Base-by-base conservation (phyloP, 2,888 invertebrate species). In the Eupithecia insigniata region DNA sequence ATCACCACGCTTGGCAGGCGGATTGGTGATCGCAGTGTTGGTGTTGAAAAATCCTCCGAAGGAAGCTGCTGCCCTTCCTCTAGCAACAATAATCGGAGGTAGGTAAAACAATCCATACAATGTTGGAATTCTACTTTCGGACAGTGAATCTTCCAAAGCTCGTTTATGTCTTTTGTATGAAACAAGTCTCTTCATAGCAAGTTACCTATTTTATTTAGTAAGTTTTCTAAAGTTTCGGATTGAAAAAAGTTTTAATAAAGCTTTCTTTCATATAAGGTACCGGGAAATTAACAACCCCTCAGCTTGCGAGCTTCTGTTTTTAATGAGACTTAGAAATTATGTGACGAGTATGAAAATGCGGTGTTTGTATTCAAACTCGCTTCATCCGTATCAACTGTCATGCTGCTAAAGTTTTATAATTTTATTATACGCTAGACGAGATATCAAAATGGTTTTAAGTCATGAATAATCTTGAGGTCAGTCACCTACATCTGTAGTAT, bases 281-380 rank as follows among this genome's bases (percentile, higher is more conserved):
- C 18, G 1, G n/a, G 18, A 43, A 18, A 46, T 46, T 1, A 4
- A 46, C 46, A 46, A 51, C n/a, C 10, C 22, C 8, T 46, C n/a
- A 22, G 22, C 22, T 51, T 51, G 46, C 22, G 22, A 22, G 8
- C 22, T 51, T 10, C 10, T 51, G 22, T 10, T 22, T n/a, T 51
- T 46, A 22, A 8, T n/a, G 22, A 22, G 22, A 51, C 46, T 51
- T 51, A 10, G 16, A 51, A 51, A 4, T 51, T n/a, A 46, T 46
- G 46, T 10, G 22, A 26, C 22, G n/a, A n/a, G n/a, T n/a, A 51
- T 51, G 10, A 26, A 55, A 85, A 85, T 87, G 87, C 82, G 86
- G 81, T 80, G 78, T 83, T 81, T 84, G 26, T 81, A 80, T 83
- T 83, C 79, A 85, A 90, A 90, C 90, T 85, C 82, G 90, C 88